Conservation (phyloP, 92 coral and sea anemone genomes). For the Desmophyllum pertusum region DNA sequence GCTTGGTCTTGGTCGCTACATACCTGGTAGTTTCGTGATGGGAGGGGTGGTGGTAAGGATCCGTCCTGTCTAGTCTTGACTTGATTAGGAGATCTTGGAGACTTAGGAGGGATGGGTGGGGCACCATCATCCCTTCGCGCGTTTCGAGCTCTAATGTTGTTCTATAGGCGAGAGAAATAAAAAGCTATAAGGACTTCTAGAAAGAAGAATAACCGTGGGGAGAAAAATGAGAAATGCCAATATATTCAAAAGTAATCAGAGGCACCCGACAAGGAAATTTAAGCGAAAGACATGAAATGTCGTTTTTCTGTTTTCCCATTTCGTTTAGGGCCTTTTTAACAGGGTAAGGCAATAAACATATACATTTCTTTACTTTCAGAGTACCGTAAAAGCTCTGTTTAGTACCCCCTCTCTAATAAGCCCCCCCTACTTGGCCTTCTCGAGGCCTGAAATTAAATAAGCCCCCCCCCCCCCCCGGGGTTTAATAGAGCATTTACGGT, state of each 20-base stretch:
- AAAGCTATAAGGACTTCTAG: not conserved
- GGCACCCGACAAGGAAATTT: no score
- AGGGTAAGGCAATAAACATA: no score
- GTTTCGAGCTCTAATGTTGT: not conserved
- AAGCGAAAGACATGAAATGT: no score
- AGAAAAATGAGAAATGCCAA: not conserved
- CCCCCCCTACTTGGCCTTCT: no score
- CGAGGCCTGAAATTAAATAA: no score
- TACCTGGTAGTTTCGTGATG: conserved; percentile 51
- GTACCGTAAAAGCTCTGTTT: no score
- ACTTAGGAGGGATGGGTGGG: conserved; percentile 39
- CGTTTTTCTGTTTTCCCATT: no score
- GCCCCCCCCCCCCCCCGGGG: no score
- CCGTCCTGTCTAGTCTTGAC: not conserved
- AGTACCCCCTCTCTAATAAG: no score
- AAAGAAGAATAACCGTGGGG: not conserved
- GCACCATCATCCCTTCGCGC: conserved; percentile 4
- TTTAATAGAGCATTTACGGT: no score
- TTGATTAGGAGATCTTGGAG: conserved; percentile 31
- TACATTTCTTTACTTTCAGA: no score
- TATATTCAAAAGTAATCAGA: not conserved
- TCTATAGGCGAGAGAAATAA: not conserved
- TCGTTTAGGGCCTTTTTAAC: no score
- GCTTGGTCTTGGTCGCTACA: not conserved
- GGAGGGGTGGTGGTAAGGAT: conserved; percentile 44